These are phyloP conservation scores for Aplysina aerophoba DNA, from an alignment of 37 sponge, comb jelly and placozoan species.

Conservation along the genomic window DNA sequence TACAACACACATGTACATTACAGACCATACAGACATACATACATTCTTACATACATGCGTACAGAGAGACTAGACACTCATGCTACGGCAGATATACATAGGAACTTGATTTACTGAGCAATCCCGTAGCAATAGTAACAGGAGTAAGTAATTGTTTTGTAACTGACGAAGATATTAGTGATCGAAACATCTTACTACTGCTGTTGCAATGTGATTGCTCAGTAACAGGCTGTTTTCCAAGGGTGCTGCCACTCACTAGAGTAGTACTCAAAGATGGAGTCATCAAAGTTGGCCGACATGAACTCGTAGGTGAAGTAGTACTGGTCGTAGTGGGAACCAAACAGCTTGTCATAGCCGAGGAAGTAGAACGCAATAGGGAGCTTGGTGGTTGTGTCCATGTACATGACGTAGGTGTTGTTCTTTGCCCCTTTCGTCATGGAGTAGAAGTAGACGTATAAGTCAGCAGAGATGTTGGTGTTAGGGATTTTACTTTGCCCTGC, in stretches of 20 bases:
- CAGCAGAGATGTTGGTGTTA: not conserved
- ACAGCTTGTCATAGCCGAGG: conserved; percentile 80
- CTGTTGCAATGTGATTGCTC: too few relatives aligned
- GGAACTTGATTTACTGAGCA: too few relatives aligned
- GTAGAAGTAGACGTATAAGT: not conserved
- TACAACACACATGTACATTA: not conserved
- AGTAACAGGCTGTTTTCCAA: too few relatives aligned
- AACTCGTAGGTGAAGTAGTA: conserved; percentile 69
- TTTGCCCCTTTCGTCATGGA: conserved; percentile 25
- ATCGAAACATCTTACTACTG: too few relatives aligned
- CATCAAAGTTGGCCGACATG: conserved; percentile 13
- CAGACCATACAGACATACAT: not conserved
- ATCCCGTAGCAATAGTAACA: too few relatives aligned
- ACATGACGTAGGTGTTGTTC: conserved; percentile 62
- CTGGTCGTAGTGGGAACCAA: conserved; percentile 94
- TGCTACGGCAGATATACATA: too few relatives aligned
- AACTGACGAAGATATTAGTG: too few relatives aligned
- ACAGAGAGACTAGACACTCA: conserved; percentile 22
- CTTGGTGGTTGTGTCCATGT: not conserved
- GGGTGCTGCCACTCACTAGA: conserved; percentile 28
- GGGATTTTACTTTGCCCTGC: not conserved
- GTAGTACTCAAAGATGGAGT: conserved; percentile 47
- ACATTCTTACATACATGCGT: conserved; percentile 22
- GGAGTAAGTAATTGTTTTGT: too few relatives aligned
- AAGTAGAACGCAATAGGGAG: conserved; percentile 65